Conservation (phyloP, 2,888 invertebrate genomes). For the Subacronicta megacephala region DNA sequence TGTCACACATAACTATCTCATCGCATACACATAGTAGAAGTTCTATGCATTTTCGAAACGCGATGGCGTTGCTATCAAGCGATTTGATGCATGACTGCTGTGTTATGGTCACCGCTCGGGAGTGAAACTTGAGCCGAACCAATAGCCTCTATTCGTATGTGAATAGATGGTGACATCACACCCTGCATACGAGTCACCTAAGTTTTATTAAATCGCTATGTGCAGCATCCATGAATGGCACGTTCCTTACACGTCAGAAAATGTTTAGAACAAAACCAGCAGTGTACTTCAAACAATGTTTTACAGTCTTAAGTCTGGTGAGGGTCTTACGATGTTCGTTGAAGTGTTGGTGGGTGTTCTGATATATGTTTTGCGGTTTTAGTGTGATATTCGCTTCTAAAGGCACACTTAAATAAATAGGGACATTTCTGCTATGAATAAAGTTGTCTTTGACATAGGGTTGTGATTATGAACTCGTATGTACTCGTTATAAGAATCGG, state of each 20-base stretch:
- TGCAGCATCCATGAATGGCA: slow-evolving; percentile 17
- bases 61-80: slow-evolving; percentile 39
- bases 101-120: slow-evolving; percentile 46
- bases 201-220: slow-evolving; percentile 1
- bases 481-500: no score
- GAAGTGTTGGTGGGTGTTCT: slow-evolving; percentile 42
- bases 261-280: slow-evolving; percentile 9
- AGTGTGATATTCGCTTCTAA: slow-evolving; percentile 30
- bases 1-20: background rate
- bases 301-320: background rate
- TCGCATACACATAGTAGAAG: slow-evolving; percentile 1
- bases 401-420: slow-evolving; percentile 36
- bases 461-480: background rate
- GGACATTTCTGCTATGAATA: slow-evolving; percentile 30
- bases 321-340: slow-evolving; percentile 24
- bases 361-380: slow-evolving; percentile 49
- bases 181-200: slow-evolving; percentile 6
- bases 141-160: slow-evolving; percentile 41
- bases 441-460: background rate
- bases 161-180: slow-evolving; percentile 36
- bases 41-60: slow-evolving; percentile 41
- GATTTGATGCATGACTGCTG: slow-evolving; percentile 53
- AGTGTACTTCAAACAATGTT: slow-evolving; percentile 20
- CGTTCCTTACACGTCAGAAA: no score
- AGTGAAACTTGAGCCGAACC: slow-evolving; percentile 48